Base-by-base conservation (phyloP, 2,888 invertebrate genomes). In the Zele albiditarsus region DNA sequence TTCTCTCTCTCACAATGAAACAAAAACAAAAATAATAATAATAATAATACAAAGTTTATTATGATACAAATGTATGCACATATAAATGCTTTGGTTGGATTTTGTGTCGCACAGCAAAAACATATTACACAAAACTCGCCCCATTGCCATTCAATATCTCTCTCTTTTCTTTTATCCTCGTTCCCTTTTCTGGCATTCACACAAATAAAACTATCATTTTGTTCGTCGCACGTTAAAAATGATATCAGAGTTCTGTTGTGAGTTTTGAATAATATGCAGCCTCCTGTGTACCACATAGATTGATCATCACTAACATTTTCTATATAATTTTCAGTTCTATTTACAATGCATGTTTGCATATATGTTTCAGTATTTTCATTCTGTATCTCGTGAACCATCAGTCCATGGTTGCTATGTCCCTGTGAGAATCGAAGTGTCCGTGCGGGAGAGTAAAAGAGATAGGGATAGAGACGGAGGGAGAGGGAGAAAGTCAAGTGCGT, bases 401-500 rank as follows among this genome's bases (percentile, higher is more conserved):
- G 20, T 25, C 46, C 23, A 57, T 33, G 69, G 58, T 58, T 69
- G 38, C 58, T 14, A 58, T 69, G 38, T 69, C 58, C 57, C 53
- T 20, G 57, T 68, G 68, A 68, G 23, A 53, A 49, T 53, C 20
- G 25, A 16, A 62, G 28, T 10, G 49, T 27, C 25, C 10, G 23
- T 31, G 28, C n/a, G 20, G 58, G 25, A 16, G n/a, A 27, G 28
- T 38, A 10, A 16, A 27, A 71, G 27, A 71, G 38, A 60, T 6
- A 62, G 62, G 27, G 49, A 53, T n/a, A 68, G n/a, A 31, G 25
- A 74, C 10, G 53, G 38, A 69, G 10, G n/a, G 38, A 57, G 65
- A n/a, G 28, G 25, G 28, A 60, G n/a, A 60, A 28, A 60, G 60
- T n/a, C 53, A 53, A 53, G 65, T 70, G 63, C 53, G 69, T 63